Evolutionary conservation across 2,888 invertebrate genomes (phyloP).

Genomic region (Epistrophe grossulariae): DNA sequence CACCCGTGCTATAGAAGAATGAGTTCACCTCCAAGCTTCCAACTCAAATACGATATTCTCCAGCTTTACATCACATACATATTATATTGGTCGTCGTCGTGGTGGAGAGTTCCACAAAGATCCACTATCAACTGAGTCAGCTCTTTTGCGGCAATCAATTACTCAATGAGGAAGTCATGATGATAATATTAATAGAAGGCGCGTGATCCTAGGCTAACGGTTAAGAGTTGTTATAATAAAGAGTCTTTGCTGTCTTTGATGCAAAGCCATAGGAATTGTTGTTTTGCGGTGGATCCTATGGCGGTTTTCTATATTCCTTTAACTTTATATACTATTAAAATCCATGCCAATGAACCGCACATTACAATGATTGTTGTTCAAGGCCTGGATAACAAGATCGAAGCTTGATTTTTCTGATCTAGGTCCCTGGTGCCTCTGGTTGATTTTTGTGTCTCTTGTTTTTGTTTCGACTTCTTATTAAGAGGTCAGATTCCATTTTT

Average conservation of each 20-base stretch:
- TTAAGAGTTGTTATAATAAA: conserved; percentile 40
- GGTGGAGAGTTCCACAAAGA: conserved; percentile 55
- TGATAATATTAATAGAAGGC: conserved; percentile 77
- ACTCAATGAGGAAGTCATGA: conserved; percentile 78
- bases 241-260: conserved; percentile 14
- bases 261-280: conserved; percentile 31
- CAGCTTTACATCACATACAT: not conserved
- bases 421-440: not conserved
- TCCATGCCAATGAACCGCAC: conserved; percentile 54
- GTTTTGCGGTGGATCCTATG: conserved; percentile 45
- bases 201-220: conserved; percentile 76
- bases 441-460: not conserved
- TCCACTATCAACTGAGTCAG: conserved; percentile 61
- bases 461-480: conserved; percentile 26
- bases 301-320: conserved; percentile 21
- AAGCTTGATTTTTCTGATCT: conserved; percentile 18
- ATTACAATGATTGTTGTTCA: conserved; percentile 48
- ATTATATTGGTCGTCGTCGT: conserved; percentile 19
- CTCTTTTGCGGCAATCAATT: conserved; percentile 77
- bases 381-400: conserved; percentile 59
- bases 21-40: conserved; percentile 42
- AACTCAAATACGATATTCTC: not conserved
- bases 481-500: conserved; percentile 42
- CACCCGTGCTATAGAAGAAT: conserved; percentile 68
- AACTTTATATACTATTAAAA: not conserved